Conservation (phyloP, 2,113 vertebrate species). For the Crocuta crocuta region DNA sequence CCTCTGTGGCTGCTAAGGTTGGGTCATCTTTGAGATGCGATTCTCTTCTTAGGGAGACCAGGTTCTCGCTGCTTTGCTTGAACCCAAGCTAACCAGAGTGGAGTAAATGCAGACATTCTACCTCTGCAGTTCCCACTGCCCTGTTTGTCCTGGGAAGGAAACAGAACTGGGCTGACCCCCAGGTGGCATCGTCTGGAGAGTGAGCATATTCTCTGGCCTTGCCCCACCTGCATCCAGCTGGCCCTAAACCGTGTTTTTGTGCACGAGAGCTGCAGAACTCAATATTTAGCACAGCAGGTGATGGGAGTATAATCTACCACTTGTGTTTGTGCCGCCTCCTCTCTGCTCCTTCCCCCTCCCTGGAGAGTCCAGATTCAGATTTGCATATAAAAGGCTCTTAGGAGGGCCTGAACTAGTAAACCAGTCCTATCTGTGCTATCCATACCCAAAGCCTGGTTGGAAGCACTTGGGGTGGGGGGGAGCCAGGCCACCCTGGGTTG, state of each 20-base stretch:
- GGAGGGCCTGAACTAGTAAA: not conserved
- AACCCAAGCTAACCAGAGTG: not conserved
- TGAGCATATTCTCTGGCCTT: not conserved
- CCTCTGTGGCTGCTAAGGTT: not conserved
- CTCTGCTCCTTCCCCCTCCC: not conserved
- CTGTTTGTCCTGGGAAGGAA: not conserved
- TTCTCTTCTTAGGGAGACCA: not conserved
- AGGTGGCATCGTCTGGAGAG: not conserved
- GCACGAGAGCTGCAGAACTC: not conserved
- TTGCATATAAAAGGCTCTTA: not conserved
- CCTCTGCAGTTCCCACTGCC: not conserved
- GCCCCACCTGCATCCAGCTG: not conserved
- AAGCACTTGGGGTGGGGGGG: not conserved
- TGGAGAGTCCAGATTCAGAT: not conserved
- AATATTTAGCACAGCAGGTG: not conserved
- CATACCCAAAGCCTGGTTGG: rapidly evolving
- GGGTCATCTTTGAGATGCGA: not conserved
- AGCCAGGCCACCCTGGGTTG: no score
- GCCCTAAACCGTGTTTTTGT: no score
- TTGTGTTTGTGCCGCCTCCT: not conserved
- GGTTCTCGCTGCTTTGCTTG: not conserved
- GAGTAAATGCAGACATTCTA: not conserved
- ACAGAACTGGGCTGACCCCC: not conserved
- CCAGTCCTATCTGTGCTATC: rapidly evolving
- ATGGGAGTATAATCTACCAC: not conserved